Percentiles rank a stretch among this genome's conserved stretches.
phyloP scores from a whole-genome alignment of 2,113 vertebrate species.

The Motacilla alba region DNA sequence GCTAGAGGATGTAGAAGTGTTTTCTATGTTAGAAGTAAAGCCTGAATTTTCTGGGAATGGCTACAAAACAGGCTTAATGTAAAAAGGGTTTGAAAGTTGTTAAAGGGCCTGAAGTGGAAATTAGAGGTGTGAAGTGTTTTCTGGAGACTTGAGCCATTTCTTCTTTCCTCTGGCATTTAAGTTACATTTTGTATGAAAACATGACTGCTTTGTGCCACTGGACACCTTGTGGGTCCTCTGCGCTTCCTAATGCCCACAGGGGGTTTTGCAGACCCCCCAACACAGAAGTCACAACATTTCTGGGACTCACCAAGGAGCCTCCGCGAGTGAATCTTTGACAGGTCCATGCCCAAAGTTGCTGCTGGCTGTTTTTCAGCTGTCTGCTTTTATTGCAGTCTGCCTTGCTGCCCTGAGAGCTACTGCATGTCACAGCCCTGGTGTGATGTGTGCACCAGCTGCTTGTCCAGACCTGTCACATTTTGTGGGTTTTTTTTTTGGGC shows the following conservation, averaged over 20 bases:
- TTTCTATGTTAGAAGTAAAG: background rate
- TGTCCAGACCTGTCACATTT: background rate
- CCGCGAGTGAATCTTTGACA: background rate
- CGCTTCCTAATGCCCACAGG: background rate
- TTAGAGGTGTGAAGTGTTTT: background rate
- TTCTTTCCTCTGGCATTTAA: background rate
- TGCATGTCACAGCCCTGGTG: background rate
- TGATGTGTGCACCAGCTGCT: slow-evolving; percentile 2
- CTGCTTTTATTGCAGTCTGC: background rate
- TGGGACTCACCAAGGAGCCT: background rate
- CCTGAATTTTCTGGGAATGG: background rate
- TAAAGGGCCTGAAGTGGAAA: background rate
- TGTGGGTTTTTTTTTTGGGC: background rate
- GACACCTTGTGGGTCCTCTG: background rate
- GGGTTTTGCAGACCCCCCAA: background rate
- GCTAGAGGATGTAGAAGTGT: background rate
- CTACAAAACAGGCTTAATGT: background rate
- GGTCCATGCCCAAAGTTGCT: background rate
- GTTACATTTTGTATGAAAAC: background rate
- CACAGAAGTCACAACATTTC: background rate
- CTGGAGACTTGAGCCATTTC: background rate
- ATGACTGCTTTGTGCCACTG: background rate
- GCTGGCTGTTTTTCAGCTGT: slow-evolving; percentile 6
- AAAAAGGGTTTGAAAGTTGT: background rate
- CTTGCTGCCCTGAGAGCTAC: background rate